Percentiles rank a stretch among this genome's conserved stretches.
Evolutionary conservation across 2,113 vertebrate genomes (phyloP).

Genomic region (Morone chrysops): DNA sequence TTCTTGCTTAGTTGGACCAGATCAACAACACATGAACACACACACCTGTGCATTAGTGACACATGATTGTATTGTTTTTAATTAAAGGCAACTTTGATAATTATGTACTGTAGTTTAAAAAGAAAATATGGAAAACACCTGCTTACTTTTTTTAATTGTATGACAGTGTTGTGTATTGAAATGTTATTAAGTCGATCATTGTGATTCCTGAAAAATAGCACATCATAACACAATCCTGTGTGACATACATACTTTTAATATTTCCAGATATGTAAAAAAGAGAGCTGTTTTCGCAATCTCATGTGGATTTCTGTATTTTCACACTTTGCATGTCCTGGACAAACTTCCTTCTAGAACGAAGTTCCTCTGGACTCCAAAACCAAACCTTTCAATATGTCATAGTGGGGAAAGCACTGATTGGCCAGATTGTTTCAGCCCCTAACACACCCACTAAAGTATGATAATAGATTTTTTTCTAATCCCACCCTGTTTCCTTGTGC

Average conservation of each 20-base stretch:
- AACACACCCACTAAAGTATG: neutral
- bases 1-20: neutral
- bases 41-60: neutral
- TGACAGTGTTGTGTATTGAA: neutral
- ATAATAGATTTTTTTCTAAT: slow-evolving; percentile 1
- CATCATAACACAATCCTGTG: neutral
- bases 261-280: neutral
- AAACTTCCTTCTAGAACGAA: neutral
- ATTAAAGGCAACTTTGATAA: neutral
- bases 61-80: neutral
- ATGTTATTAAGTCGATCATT: neutral
- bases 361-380: neutral
- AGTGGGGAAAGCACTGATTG: neutral
- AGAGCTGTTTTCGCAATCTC: neutral
- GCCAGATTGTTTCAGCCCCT: neutral
- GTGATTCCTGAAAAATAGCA: neutral
- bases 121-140: too few species aligned
- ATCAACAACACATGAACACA: neutral
- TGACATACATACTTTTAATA: neutral
- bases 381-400: neutral
- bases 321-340: neutral
- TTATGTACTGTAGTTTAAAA: neutral
- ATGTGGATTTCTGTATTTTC: neutral
- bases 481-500: neutral
- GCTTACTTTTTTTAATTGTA: neutral